Conservation (phyloP, 2,113 vertebrate species). For the Ailuropoda melanoleuca region DNA sequence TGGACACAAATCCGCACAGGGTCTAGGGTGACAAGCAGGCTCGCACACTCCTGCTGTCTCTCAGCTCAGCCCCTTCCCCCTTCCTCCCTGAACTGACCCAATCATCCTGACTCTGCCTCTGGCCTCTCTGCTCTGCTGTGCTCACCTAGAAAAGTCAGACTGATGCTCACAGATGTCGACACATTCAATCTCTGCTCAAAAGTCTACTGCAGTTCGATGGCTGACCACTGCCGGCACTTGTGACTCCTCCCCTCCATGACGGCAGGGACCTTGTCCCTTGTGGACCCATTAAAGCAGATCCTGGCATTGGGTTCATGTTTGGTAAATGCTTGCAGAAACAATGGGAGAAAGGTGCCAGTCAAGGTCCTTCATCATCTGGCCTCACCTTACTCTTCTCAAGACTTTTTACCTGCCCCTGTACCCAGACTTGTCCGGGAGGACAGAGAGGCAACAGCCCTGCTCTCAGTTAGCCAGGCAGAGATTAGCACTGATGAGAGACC, state of each 20-base stretch:
- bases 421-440: not conserved
- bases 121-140: not conserved
- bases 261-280: not conserved
- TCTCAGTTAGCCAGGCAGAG: not conserved
- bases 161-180: not conserved
- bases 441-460: not conserved
- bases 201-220: not conserved
- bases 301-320: no score
- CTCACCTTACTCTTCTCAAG: not conserved
- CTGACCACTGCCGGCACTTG: not conserved
- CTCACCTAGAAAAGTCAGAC: not conserved
- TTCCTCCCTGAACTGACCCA: not conserved
- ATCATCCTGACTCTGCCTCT: not conserved
- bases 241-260: not conserved
- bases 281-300: not conserved
- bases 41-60: accelerated
- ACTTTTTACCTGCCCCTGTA: not conserved
- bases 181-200: not conserved
- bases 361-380: not conserved
- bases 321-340: not conserved
- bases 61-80: not conserved
- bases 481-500: no score
- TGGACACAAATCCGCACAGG: not conserved
- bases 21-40: not conserved
- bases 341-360: not conserved